A percentile compares a stretch with the other conserved stretches of the same genome.
Conservation (phyloP, 1,140 invertebrate species). For the Bombus soroeensis region DNA sequence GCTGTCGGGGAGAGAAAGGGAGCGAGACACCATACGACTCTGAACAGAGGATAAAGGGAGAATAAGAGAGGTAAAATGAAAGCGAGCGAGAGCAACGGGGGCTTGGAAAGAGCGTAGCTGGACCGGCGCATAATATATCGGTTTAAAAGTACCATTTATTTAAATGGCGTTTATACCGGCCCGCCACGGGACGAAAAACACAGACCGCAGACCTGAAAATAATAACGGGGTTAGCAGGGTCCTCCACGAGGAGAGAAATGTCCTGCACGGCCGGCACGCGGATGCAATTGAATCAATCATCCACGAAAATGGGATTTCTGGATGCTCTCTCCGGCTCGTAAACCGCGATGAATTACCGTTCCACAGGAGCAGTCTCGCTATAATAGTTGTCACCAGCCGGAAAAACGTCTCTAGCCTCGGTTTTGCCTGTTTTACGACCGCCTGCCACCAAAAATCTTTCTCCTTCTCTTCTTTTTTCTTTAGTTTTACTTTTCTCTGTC, state of each 20-base stretch:
- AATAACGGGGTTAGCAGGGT: constrained; percentile 80
- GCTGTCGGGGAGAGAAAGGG: constrained; percentile 18
- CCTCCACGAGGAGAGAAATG: constrained; percentile 63
- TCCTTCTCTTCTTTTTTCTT: background rate
- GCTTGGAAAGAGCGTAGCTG: constrained; percentile 18
- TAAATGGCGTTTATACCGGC: constrained; percentile 77
- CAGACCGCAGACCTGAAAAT: constrained; percentile 74
- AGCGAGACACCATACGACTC: constrained; percentile 10
- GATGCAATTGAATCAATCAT: constrained; percentile 72
- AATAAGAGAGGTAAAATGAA: constrained; percentile 41
- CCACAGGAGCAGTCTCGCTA: constrained; percentile 12
- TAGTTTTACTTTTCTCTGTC: background rate
- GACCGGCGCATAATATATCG: constrained; percentile 80
- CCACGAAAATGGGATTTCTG: constrained; percentile 62
- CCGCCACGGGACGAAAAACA: constrained; percentile 75
- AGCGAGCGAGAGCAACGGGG: constrained; percentile 10
- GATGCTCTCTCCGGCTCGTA: constrained; percentile 45
- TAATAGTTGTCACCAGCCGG: constrained; percentile 51
- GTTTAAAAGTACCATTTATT: constrained; percentile 82
- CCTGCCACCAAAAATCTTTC: background rate
- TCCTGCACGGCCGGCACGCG: constrained; percentile 58
- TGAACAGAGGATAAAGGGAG: constrained; percentile 38
- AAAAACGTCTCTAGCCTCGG: constrained; percentile 36
- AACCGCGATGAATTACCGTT: constrained; percentile 62
- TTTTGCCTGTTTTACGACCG: constrained; percentile 1